Percentiles rank a stretch among this genome's conserved stretches.
phyloP scores from a whole-genome alignment of 1,140 invertebrate species.

The Diabrotica virgifera region DNA sequence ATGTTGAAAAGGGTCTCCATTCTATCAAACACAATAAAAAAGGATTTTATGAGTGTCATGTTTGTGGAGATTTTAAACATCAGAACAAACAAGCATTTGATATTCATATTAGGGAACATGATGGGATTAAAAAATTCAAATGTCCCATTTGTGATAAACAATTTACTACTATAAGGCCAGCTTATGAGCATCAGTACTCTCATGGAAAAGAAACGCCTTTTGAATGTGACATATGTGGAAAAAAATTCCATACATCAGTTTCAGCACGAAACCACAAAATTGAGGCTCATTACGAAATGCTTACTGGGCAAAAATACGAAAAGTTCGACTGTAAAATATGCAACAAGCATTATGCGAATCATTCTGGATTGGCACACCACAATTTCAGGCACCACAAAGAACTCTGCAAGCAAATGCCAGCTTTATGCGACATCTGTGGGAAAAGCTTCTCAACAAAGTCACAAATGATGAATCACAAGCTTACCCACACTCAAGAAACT shows the following conservation, averaged over 20 bases:
- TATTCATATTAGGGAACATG: conserved; percentile 44
- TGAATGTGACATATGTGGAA: conserved; percentile 34
- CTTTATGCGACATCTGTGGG: conserved; percentile 69
- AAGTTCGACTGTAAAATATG: conserved; percentile 40
- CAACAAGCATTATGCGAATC: conserved; percentile 17
- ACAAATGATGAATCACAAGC: conserved; percentile 66
- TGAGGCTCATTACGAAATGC: conserved; percentile 44
- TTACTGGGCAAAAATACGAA: conserved; percentile 38
- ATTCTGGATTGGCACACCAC: conserved; percentile 29
- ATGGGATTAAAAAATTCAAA: conserved; percentile 52
- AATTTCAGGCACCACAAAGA: conserved; percentile 41
- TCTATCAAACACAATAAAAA: conserved; percentile 43
- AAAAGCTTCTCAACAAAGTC: conserved; percentile 72
- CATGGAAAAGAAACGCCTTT: neutral
- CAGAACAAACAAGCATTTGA: conserved; percentile 47
- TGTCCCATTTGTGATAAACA: conserved; percentile 52
- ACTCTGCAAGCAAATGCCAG: conserved; percentile 36
- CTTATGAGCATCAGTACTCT: conserved; percentile 21
- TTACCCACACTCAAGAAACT: conserved; percentile 71
- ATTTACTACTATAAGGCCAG: conserved; percentile 52
- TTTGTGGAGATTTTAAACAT: conserved; percentile 48
- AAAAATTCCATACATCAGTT: conserved; percentile 38
- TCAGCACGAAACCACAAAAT: conserved; percentile 41
- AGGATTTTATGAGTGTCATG: conserved; percentile 43
- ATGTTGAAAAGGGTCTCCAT: conserved; percentile 37